These are phyloP conservation scores for Copidosoma aretas DNA, from an alignment of 2,888 invertebrate genomes.

Conservation along the genomic window DNA sequence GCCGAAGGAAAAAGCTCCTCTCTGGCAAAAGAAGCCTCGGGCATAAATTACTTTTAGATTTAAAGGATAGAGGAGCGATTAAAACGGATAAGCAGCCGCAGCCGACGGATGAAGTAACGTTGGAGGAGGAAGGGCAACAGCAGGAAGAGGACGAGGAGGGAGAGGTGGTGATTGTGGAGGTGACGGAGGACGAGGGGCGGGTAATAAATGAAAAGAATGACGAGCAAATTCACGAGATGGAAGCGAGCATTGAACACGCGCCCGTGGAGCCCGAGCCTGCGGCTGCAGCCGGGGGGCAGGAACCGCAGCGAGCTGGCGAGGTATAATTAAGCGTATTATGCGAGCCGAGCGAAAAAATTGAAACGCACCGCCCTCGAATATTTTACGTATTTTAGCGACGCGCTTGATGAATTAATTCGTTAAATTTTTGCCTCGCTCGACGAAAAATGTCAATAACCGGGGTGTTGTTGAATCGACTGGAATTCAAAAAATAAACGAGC, in stretches of 20 bases:
- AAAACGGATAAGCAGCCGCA: conserved; percentile 13
- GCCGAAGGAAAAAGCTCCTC: not conserved
- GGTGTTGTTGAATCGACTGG: too few species aligned
- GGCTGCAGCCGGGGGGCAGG: not conserved
- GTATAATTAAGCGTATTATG: conserved; percentile 24
- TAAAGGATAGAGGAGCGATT: conserved; percentile 32
- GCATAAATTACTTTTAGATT: conserved; percentile 30
- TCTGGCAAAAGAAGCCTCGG: not conserved
- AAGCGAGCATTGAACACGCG: conserved; percentile 25
- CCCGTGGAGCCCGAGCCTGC: conserved; percentile 14
- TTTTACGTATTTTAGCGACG: not conserved
- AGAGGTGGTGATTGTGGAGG: not conserved
- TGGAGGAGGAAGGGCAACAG: not conserved
- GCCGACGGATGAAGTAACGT: not conserved
- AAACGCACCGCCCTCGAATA: not conserved
- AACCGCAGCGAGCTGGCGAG: conserved; percentile 10
- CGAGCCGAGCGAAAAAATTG: not conserved
- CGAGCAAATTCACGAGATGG: conserved; percentile 26
- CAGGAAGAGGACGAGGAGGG: not conserved
- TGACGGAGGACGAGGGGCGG: not conserved
- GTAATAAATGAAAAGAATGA: conserved; percentile 25
- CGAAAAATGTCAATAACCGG: too few species aligned
- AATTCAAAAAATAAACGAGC: too few species aligned
- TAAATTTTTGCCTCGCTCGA: too few species aligned
- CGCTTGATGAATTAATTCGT: not conserved